A percentile compares a stretch with the other conserved stretches of the same genome.
These are phyloP conservation scores for Diceros bicornis DNA, from an alignment of 2,797 vertebrate genomes.

Conservation along the genomic window DNA sequence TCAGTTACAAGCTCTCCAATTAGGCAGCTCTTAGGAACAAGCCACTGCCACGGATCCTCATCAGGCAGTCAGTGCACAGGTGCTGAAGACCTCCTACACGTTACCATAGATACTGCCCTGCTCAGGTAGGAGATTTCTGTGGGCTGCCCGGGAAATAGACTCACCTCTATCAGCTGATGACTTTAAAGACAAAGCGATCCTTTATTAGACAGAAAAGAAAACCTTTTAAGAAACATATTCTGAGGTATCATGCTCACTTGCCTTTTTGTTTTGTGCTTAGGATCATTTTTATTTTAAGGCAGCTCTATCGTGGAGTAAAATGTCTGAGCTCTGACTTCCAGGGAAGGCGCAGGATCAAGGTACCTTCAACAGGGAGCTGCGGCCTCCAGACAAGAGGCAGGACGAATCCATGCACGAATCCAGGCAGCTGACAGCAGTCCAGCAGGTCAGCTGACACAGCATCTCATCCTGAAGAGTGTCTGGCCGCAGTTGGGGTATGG, in stretches of 20 bases:
- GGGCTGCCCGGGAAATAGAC: constrained; percentile 42
- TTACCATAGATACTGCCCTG: constrained; percentile 59
- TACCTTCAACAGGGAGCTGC: rapidly evolving
- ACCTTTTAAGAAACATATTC: neutral
- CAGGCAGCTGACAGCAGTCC: rapidly evolving
- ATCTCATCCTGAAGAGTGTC: rapidly evolving
- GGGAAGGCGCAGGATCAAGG: rapidly evolving
- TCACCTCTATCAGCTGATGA: neutral
- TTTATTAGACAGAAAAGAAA: neutral
- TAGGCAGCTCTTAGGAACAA: neutral
- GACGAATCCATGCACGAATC: rapidly evolving
- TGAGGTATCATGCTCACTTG: neutral
- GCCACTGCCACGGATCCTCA: rapidly evolving
- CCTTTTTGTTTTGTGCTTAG: neutral
- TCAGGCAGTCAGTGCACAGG: neutral
- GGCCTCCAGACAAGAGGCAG: neutral
- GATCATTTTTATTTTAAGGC: neutral
- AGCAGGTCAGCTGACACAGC: neutral
- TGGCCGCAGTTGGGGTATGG: rapidly evolving
- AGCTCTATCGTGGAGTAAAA: neutral
- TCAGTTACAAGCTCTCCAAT: neutral
- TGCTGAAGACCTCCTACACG: neutral
- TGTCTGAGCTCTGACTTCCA: neutral
- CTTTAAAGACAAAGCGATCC: constrained; percentile 2
- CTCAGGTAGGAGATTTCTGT: neutral